Base-by-base conservation (phyloP, 2,888 invertebrate species). In the Spilarctia lutea region DNA sequence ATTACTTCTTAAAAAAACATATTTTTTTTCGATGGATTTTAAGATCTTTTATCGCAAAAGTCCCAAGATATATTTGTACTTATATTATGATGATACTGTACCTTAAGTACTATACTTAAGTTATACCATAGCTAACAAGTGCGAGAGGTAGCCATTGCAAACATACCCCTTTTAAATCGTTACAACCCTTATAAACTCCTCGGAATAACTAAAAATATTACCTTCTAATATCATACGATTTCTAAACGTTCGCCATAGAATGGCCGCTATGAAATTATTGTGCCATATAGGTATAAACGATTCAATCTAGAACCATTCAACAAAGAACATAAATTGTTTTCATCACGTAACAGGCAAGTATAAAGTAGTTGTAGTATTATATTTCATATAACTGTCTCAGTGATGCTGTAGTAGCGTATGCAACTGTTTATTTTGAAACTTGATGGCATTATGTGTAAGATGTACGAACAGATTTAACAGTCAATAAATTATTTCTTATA, bases 111-210 rank as follows among this genome's bases (percentile, higher is more conserved):
- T 33, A 13, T 52, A 20, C 27, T 63, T 68, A 68, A 73, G 68
- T 68, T 73, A 35, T 63, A 33, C 73, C 27, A 68, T 35, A 48
- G 33, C 68, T 73, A 65, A 56, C 66, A 74, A 74, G 74, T 33
- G 45, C 66, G 67, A 60, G 7, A 71, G 71, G 60, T 71, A 74
- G 30, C 45, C 39, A 48, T 71, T 74, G 42, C 8, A 60, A 35
- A 67, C 27, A 48, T 42, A 35, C 65, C 65, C 68, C 69, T 56
- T n/a, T 33, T 48, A 71, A 67, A 60, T 67, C 66, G 60, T 60
- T 42, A 39, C 45, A 60, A 70, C 56, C 74, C 66, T 48, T 74
- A 71, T 63, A 74, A 71, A 67, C 13, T 39, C 39, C 66, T 45
- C 60, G 56, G 45, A 71, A 74, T 39, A 18, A 56, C 69, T 70